Conservation (phyloP, 1,140 invertebrate genomes). For the Bursaphelenchus mucronatus region DNA sequence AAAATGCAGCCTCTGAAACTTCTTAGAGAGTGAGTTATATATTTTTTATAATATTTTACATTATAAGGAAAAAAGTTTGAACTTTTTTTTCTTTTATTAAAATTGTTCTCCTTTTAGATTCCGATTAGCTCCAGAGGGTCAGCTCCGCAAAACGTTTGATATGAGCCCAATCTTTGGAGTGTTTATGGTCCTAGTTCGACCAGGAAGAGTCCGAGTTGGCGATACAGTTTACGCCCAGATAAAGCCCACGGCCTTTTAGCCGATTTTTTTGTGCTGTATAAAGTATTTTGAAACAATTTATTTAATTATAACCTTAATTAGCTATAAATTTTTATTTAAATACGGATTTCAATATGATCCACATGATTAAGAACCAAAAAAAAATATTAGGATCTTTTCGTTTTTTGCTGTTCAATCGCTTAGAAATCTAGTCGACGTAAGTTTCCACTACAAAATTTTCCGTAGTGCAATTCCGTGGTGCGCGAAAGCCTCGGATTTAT, state of each 20-base stretch:
- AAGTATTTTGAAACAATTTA: no score
- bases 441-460: no score
- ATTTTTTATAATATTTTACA: not conserved
- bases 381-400: no score
- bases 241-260: constrained; percentile 40
- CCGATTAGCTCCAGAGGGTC: constrained; percentile 41
- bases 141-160: constrained; percentile 32
- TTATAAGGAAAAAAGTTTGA: not conserved
- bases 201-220: constrained; percentile 35
- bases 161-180: constrained; percentile 44
- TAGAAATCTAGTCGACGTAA: no score
- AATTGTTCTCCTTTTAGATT: constrained; percentile 26
- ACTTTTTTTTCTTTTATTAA: not conserved
- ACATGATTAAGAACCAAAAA: no score
- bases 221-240: constrained; percentile 42
- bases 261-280: not conserved
- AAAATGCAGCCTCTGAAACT: constrained; percentile 44
- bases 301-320: no score
- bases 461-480: no score
- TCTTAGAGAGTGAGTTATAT: constrained; percentile 29
- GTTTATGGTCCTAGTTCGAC: constrained; percentile 35
- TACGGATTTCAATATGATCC: no score
- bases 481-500: no score
- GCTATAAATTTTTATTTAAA: no score
- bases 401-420: no score